These are phyloP conservation scores for Parascotia fuliginaria DNA, from an alignment of 2,888 invertebrate species.

Conservation along the genomic window DNA sequence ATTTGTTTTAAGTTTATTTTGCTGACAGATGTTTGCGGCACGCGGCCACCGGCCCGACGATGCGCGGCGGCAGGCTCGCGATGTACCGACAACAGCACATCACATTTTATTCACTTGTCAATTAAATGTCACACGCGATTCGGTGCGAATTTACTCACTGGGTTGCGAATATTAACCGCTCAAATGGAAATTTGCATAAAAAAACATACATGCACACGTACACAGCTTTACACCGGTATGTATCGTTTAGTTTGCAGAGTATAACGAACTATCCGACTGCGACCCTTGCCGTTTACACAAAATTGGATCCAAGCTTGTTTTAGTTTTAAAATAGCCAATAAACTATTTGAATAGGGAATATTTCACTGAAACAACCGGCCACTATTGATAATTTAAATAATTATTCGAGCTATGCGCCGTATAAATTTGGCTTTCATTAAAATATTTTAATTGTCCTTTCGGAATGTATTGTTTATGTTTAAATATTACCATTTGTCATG, in stretches of 20 bases:
- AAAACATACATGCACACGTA: slow-evolving; percentile 58
- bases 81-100: slow-evolving; percentile 66
- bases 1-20: slow-evolving; percentile 61
- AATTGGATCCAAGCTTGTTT: slow-evolving; percentile 44
- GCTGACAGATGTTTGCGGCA: slow-evolving; percentile 49
- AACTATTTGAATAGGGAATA: slow-evolving; percentile 45
- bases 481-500: not conserved
- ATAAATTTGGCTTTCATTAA: slow-evolving; percentile 25
- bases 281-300: slow-evolving; percentile 32
- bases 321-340: slow-evolving; percentile 48
- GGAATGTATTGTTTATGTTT: slow-evolving; percentile 12
- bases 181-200: slow-evolving; percentile 81
- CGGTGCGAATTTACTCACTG: slow-evolving; percentile 76
- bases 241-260: slow-evolving; percentile 36
- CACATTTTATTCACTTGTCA: slow-evolving; percentile 81
- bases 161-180: slow-evolving; percentile 72
- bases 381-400: slow-evolving; percentile 43
- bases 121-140: slow-evolving; percentile 79
- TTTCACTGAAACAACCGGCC: slow-evolving; percentile 23
- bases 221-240: slow-evolving; percentile 44
- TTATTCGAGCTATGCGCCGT: slow-evolving; percentile 25
- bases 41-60: slow-evolving; percentile 34
- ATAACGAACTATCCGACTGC: slow-evolving; percentile 8
- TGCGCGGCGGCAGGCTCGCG: slow-evolving; percentile 53
- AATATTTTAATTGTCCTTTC: slow-evolving; percentile 35